A percentile compares a stretch with the other conserved stretches of the same genome.
Evolutionary conservation across 2,113 vertebrate species (phyloP).

Genomic region (Petaurus breviceps): DNA sequence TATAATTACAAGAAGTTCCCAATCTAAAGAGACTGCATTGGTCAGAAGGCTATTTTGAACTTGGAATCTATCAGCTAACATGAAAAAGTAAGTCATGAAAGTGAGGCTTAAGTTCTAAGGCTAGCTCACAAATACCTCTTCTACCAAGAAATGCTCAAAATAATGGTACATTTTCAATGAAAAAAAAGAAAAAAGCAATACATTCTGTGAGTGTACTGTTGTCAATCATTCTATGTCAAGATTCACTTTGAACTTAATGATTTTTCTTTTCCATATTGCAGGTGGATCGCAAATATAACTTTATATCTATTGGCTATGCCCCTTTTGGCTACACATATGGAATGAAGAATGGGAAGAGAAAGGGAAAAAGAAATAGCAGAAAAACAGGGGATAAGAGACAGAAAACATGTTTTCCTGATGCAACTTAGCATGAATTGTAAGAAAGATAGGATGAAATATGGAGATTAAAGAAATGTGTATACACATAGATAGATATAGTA

Average conservation of each 20-base stretch:
- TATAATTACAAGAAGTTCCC: neutral
- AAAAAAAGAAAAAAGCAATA: neutral
- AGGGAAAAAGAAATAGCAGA: neutral
- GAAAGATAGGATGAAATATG: neutral
- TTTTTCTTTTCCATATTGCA: neutral
- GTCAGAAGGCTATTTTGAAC: neutral
- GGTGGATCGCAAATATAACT: neutral
- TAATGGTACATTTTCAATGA: neutral
- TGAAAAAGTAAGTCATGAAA: neutral
- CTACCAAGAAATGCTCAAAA: neutral
- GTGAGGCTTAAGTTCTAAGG: neutral
- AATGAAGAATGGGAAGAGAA: neutral
- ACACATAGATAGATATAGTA: too few species aligned
- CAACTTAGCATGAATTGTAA: neutral
- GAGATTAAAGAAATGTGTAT: neutral
- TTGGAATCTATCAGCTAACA: neutral
- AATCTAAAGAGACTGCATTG: neutral
- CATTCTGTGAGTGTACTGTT: neutral
- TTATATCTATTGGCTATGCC: neutral
- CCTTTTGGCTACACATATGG: conserved; percentile 3
- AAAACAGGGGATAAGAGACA: neutral
- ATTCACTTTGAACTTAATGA: neutral
- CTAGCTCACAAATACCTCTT: neutral
- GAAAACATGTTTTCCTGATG: conserved; percentile 6
- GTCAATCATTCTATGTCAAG: neutral